phyloP scores from a whole-genome alignment of 2,888 invertebrate genomes.

The Caenorhabditis panamensis region DNA sequence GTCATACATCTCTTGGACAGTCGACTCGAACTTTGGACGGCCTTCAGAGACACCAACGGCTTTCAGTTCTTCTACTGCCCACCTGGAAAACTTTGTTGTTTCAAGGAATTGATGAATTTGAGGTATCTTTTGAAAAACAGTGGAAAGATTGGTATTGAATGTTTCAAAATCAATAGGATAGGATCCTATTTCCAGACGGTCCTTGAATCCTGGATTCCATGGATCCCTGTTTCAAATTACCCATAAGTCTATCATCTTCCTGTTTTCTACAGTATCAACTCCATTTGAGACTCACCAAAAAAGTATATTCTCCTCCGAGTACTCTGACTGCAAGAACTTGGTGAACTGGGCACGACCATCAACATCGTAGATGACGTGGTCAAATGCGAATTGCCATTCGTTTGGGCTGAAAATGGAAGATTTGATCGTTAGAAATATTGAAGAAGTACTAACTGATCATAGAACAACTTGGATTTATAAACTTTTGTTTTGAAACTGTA shows the following conservation, averaged over 20 bases:
- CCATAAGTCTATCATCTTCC: too few species aligned
- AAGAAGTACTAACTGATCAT: too few species aligned
- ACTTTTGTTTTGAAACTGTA: too few species aligned
- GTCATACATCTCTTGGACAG: conserved; percentile 76
- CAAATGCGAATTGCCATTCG: conserved; percentile 75
- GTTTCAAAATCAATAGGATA: neutral
- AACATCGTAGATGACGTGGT: conserved; percentile 71
- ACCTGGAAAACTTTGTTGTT: conserved; percentile 64
- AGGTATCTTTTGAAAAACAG: too few species aligned
- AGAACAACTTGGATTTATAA: too few species aligned
- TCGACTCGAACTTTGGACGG: conserved; percentile 70
- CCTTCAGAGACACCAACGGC: conserved; percentile 60
- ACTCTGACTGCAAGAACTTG: conserved; percentile 80
- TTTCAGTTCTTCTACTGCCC: conserved; percentile 75
- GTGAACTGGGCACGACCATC: conserved; percentile 79
- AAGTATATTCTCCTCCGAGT: conserved; percentile 80
- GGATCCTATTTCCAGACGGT: too few species aligned
- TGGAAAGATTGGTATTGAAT: neutral
- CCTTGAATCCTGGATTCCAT: too few species aligned
- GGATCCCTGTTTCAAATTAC: too few species aligned
- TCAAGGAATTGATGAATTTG: too few species aligned
- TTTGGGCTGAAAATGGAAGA: conserved; percentile 68
- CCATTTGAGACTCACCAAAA: conserved; percentile 80
- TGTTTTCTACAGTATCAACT: too few species aligned
- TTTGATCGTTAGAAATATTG: too few species aligned